phyloP scores from a whole-genome alignment of 2,113 vertebrate species.

The Nansenia antarctica region DNA sequence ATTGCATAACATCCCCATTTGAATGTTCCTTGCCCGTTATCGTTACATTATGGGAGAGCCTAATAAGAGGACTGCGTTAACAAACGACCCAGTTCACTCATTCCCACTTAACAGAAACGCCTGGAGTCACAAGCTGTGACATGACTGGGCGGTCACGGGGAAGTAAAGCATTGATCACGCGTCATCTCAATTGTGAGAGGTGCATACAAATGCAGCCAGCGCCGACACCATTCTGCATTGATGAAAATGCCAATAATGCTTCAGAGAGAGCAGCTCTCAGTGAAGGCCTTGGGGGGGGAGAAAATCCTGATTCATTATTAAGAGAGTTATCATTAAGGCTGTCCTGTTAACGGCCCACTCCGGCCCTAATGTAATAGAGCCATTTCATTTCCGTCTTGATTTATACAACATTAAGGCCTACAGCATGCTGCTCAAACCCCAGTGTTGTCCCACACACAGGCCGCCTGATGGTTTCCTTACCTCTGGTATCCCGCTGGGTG shows the following conservation, averaged over 20 bases:
- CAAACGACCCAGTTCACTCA: neutral
- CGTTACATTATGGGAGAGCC: conserved; percentile 21
- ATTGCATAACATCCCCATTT: conserved; percentile 29
- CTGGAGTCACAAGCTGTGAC: neutral
- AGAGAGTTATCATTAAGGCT: conserved; percentile 54
- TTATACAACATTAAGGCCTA: conserved; percentile 44
- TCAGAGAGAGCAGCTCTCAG: conserved; percentile 33
- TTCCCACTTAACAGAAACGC: conserved; percentile 4
- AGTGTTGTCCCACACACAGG: conserved; percentile 15
- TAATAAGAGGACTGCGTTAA: conserved; percentile 4
- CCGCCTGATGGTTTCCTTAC: neutral
- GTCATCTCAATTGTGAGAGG: conserved; percentile 30
- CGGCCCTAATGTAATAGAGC: conserved; percentile 57
- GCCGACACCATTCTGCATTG: conserved; percentile 26
- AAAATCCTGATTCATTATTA: conserved; percentile 57
- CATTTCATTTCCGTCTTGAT: conserved; percentile 55
- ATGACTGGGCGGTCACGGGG: conserved; percentile 17
- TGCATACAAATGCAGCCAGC: conserved; percentile 14
- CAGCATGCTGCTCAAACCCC: neutral
- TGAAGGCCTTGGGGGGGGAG: conserved; percentile 26
- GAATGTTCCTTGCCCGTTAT: conserved; percentile 30
- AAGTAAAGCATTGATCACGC: conserved; percentile 1
- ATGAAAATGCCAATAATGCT: conserved; percentile 31
- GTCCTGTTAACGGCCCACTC: conserved; percentile 55
- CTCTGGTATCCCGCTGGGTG: neutral